Conservation (phyloP, 2,113 vertebrate genomes). For the Gadus macrocephalus region DNA sequence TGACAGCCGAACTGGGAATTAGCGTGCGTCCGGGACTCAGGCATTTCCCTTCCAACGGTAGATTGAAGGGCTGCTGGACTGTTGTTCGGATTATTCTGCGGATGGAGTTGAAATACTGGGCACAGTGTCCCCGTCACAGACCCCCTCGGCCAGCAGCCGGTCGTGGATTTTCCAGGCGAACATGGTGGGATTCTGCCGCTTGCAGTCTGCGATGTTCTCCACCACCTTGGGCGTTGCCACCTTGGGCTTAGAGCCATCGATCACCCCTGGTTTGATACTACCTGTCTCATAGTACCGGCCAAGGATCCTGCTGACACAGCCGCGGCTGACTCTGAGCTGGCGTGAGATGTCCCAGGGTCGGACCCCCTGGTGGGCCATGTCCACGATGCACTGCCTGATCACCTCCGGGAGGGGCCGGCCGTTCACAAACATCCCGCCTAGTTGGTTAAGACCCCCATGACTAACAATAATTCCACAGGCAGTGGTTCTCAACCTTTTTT, state of each 20-base stretch:
- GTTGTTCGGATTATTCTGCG: conserved; percentile 92
- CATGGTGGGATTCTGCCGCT: conserved; percentile 89
- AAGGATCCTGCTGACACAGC: conserved; percentile 91
- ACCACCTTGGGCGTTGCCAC: conserved; percentile 89
- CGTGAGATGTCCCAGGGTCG: conserved; percentile 89
- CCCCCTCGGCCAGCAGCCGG: conserved; percentile 81
- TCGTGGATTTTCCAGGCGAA: conserved; percentile 91
- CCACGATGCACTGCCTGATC: conserved; percentile 88
- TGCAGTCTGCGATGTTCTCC: conserved; percentile 88
- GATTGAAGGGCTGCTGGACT: conserved; percentile 87
- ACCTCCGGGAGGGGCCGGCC: conserved; percentile 87
- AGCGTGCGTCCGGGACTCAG: conserved; percentile 84
- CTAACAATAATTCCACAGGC: no score
- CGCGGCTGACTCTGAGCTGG: conserved; percentile 87
- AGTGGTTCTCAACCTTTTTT: no score
- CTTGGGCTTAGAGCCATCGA: conserved; percentile 87
- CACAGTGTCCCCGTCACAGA: conserved; percentile 85
- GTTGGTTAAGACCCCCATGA: conserved; percentile 89
- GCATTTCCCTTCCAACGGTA: conserved; percentile 83
- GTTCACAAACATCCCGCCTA: conserved; percentile 89
- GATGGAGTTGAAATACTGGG: conserved; percentile 87
- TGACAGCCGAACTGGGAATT: conserved; percentile 86
- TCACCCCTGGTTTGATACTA: conserved; percentile 87
- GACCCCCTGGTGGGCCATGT: conserved; percentile 88
- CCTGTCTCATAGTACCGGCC: conserved; percentile 91